phyloP scores from a whole-genome alignment of 2,888 invertebrate species.

The Euplagia quadripunctaria region DNA sequence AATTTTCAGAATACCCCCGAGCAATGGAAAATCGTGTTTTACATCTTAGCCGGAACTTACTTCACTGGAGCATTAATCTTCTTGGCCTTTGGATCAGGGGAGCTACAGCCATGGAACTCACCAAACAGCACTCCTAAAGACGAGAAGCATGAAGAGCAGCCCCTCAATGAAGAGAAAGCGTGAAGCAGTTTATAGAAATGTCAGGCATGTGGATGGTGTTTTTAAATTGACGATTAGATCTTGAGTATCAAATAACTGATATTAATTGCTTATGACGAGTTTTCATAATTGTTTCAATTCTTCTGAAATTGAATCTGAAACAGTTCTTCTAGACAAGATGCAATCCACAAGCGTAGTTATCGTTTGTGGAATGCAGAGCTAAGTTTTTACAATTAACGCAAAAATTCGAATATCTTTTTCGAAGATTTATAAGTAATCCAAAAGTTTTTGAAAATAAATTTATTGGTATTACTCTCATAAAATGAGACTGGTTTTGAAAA shows the following conservation, averaged over 20 bases:
- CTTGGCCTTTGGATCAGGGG: slow-evolving; percentile 89
- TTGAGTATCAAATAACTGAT: neutral
- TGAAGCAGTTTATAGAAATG: slow-evolving; percentile 42
- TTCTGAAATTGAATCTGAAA: too few relatives aligned
- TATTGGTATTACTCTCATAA: slow-evolving; percentile 4
- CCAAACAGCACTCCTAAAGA: slow-evolving; percentile 34
- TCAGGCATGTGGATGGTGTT: slow-evolving; percentile 31
- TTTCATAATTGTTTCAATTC: neutral
- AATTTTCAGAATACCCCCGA: slow-evolving; percentile 89
- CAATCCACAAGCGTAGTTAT: slow-evolving; percentile 2
- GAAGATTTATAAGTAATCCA: slow-evolving; percentile 4
- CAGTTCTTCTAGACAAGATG: neutral
- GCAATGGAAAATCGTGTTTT: slow-evolving; percentile 94
- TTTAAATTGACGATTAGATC: neutral
- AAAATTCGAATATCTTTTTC: neutral
- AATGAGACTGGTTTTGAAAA: neutral
- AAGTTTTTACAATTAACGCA: neutral
- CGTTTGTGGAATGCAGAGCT: slow-evolving; percentile 7
- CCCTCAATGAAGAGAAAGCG: slow-evolving; percentile 75
- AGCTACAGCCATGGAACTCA: slow-evolving; percentile 86
- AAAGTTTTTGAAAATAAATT: slow-evolving; percentile 10
- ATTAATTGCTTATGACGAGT: neutral
- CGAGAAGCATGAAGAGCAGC: slow-evolving; percentile 71
- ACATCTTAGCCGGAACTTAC: slow-evolving; percentile 92
- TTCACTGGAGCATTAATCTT: slow-evolving; percentile 89